phyloP scores from a whole-genome alignment of 37 sponge, comb jelly and placozoan species.

The Crambe crambe region DNA sequence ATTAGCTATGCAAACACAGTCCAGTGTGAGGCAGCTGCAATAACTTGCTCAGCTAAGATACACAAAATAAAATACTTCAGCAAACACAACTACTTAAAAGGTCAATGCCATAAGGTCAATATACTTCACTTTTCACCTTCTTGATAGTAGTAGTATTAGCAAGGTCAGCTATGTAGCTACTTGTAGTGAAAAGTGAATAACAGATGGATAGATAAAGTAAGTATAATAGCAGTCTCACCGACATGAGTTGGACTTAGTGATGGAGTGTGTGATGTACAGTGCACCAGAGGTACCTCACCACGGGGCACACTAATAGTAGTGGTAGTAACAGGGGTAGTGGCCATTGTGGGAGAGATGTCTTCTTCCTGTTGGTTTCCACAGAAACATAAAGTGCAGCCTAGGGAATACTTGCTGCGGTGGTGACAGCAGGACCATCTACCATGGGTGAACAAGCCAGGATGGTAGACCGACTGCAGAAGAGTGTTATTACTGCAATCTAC shows the following conservation, averaged over 20 bases:
- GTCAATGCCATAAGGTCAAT: too few relatives aligned
- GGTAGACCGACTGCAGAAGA: conserved; percentile 43
- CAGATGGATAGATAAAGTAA: conserved; percentile 11
- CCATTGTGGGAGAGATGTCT: neutral
- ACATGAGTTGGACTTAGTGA: conserved; percentile 33
- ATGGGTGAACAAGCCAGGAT: conserved; percentile 67
- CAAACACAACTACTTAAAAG: too few relatives aligned
- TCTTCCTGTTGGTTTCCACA: neutral
- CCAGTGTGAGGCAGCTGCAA: too few relatives aligned
- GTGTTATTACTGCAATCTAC: conserved; percentile 55
- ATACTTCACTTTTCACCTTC: too few relatives aligned
- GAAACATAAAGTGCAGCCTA: conserved; percentile 41
- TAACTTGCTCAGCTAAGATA: too few relatives aligned
- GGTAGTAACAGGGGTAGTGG: neutral
- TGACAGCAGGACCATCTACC: conserved; percentile 85
- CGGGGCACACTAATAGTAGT: neutral
- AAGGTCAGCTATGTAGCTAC: conserved; percentile 16
- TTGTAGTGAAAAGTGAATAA: conserved; percentile 2
- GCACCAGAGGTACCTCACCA: too few relatives aligned
- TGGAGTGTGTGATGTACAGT: too few relatives aligned
- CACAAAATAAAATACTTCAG: too few relatives aligned
- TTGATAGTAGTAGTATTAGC: too few relatives aligned
- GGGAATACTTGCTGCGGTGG: conserved; percentile 63
- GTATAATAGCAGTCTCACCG: neutral
- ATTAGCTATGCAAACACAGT: too few relatives aligned